Base-by-base conservation (phyloP, 2,797 vertebrate genomes). In the Sciurus vulgaris region DNA sequence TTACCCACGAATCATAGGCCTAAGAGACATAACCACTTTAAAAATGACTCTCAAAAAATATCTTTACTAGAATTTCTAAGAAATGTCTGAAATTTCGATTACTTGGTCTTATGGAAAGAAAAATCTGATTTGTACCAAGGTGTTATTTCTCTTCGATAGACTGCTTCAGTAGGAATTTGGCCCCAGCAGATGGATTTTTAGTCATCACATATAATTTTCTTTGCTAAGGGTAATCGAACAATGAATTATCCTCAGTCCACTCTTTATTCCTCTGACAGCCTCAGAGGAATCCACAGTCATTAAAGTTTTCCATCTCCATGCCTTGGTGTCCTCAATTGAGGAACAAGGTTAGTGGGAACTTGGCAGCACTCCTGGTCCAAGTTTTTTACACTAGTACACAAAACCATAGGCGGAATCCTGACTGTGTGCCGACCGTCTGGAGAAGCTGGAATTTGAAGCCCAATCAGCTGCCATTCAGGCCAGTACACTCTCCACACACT, bases 11-110 rank as follows among this genome's bases (percentile, higher is more conserved):
- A 65, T 78, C 54, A 38, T 5, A 87, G 70, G 47, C 65, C 65
- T 70, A 84, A 95, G n/a, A 95, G n/a, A 88, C 49, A 22, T 1
- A 78, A 72, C 33, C 1, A 41, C 44, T 94, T 92, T 69, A 61
- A 86, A 91, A 91, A 84, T 11, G 44, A 83, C 77, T 72, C 47
- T 65, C 35, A 96, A 81, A 24, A 88, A 73, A 78, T 65, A n/a
- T 81, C 17, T 88, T 74, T 86, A 61, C n/a, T 54, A 81, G 56
- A 38, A n/a, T 79, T 73, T 85, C 79, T 86, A 81, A 74, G 81
- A 92, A 82, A 73, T 54, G 59, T 47, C 59, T 47, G 41, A 92
- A 85, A 73, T 41, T 67, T 59, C 63, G 41, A 84, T 92, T 78
- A 30, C 59, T 94, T 74, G 47, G 20, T 65, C 44, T 83, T 44